These are phyloP conservation scores for Diabrotica balteata DNA, from an alignment of 2,888 invertebrate species.

Conservation along the genomic window DNA sequence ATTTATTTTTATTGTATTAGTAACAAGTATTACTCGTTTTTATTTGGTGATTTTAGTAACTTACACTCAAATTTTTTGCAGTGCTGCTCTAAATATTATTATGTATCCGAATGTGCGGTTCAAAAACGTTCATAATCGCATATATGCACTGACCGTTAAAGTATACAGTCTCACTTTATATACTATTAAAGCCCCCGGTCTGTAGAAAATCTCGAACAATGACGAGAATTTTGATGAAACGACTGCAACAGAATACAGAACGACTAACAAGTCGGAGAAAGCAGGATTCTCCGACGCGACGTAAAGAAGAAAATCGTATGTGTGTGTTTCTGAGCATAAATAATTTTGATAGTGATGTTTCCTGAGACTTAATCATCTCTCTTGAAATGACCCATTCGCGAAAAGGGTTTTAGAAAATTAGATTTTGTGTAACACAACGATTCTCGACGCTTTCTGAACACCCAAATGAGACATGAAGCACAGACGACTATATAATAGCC, in stretches of 20 bases:
- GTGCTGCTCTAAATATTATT: too few species aligned
- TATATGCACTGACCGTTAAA: background rate
- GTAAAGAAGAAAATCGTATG: conserved; percentile 18
- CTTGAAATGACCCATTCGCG: conserved; percentile 17
- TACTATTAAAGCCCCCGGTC: background rate
- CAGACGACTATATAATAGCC: background rate
- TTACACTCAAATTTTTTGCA: too few species aligned
- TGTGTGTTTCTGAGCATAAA: conserved; percentile 26
- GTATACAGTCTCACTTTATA: conserved; percentile 4
- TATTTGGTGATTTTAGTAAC: too few species aligned
- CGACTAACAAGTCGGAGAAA: background rate
- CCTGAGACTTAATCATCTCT: conserved; percentile 22
- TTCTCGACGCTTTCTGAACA: background rate
- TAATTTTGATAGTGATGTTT: conserved; percentile 25
- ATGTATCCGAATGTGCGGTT: too few species aligned
- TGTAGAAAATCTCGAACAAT: conserved; percentile 4
- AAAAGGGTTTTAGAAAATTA: conserved; percentile 23
- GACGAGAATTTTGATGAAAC: conserved; percentile 13
- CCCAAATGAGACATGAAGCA: background rate
- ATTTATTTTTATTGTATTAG: too few species aligned
- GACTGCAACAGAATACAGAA: conserved; percentile 6
- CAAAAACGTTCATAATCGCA: too few species aligned
- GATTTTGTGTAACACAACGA: conserved; percentile 15
- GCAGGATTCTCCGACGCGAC: background rate
- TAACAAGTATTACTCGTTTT: too few species aligned